Evolutionary conservation across 2,888 invertebrate species (phyloP).

Genomic region (Cabera pusaria): DNA sequence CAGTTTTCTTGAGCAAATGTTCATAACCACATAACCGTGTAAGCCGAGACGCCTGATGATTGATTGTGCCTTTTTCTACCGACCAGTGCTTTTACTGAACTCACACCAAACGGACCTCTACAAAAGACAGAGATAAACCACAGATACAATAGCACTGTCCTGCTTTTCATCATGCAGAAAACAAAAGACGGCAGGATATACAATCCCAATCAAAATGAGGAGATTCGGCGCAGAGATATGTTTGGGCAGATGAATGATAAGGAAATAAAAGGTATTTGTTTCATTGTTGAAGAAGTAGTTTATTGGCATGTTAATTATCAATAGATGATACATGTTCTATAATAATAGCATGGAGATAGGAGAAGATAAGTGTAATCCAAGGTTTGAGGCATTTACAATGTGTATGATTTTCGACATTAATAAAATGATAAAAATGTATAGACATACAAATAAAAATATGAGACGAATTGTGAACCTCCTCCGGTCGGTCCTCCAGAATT

Average conservation of each 20-base stretch:
- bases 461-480: no score
- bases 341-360: no score
- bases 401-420: no score
- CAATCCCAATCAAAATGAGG: constrained; percentile 53
- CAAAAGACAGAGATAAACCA: no score
- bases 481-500: no score
- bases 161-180: constrained; percentile 12
- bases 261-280: constrained; percentile 43
- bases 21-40: constrained; percentile 46
- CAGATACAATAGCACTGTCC: constrained; percentile 10
- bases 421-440: no score
- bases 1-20: constrained; percentile 53
- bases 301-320: no score
- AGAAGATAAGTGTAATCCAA: no score
- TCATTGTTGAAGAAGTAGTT: no score
- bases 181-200: constrained; percentile 47
- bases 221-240: constrained; percentile 46
- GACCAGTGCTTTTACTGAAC: constrained; percentile 53
- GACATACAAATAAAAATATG: no score
- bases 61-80: constrained; percentile 72
- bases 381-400: no score
- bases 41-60: constrained; percentile 50
- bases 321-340: no score
- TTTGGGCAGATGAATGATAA: constrained; percentile 43
- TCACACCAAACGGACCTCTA: constrained; percentile 34